A percentile compares a stretch with the other conserved stretches of the same genome.
phyloP scores from a whole-genome alignment of 2,113 vertebrate species.

The Podiceps cristatus region DNA sequence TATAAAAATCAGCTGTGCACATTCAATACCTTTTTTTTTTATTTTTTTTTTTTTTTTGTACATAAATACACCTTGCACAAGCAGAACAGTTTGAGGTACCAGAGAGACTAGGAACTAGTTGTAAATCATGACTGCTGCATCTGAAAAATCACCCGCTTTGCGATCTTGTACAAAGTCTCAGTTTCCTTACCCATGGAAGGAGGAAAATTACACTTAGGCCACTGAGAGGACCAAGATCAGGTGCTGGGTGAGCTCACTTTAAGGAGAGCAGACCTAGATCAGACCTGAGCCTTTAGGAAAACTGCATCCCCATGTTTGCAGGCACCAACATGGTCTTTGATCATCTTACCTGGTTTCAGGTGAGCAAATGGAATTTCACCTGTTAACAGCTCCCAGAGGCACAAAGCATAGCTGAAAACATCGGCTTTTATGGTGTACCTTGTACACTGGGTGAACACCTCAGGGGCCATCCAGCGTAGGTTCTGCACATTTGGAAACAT shows the following conservation, averaged over 20 bases:
- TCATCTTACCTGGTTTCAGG: conserved; percentile 89
- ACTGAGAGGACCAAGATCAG: neutral
- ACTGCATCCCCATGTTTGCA: neutral
- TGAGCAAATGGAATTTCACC: conserved; percentile 94
- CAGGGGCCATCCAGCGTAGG: conserved; percentile 95
- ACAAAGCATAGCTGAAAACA: conserved; percentile 95
- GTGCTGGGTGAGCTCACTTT: neutral
- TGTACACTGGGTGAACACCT: conserved; percentile 94
- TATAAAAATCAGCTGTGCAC: neutral
- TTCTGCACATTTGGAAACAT: conserved; percentile 76
- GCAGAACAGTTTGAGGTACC: neutral
- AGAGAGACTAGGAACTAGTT: neutral
- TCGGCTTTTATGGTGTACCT: conserved; percentile 94
- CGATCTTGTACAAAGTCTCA: neutral
- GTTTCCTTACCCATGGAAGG: neutral
- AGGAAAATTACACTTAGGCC: neutral
- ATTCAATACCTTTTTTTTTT: neutral
- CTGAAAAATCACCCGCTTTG: neutral
- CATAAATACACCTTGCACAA: neutral
- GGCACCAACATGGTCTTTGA: neutral
- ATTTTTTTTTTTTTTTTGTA: neutral
- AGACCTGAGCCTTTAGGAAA: neutral
- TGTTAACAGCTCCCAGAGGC: conserved; percentile 93
- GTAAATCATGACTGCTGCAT: neutral
- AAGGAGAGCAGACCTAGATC: neutral